Evolutionary conservation across 2,888 invertebrate species (phyloP).

Genomic region (Drosophila seclusa): DNA sequence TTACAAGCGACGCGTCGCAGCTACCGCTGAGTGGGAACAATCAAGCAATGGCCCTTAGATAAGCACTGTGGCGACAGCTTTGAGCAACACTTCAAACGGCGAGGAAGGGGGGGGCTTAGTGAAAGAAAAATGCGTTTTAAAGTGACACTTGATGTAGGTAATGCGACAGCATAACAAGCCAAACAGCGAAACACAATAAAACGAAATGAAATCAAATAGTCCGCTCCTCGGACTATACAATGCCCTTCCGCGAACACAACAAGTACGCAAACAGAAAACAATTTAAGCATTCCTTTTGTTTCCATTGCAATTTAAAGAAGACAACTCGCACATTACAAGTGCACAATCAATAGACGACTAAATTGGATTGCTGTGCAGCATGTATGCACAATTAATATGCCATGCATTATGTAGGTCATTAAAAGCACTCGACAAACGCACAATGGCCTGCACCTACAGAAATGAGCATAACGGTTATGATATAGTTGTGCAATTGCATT

Average conservation of each 20-base stretch:
- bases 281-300: conserved; percentile 3
- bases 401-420: conserved; percentile 20
- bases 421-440: conserved; percentile 17
- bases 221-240: conserved; percentile 12
- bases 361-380: neutral
- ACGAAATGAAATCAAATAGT: conserved; percentile 45
- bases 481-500: neutral
- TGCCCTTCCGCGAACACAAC: conserved; percentile 32
- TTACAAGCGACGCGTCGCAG: conserved; percentile 54
- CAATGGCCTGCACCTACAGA: neutral
- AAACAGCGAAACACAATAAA: conserved; percentile 44
- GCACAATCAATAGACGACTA: neutral
- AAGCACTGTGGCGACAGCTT: conserved; percentile 65
- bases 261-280: neutral
- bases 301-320: neutral
- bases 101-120: conserved; percentile 12
- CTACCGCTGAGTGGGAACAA: conserved; percentile 12
- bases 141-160: conserved; percentile 78
- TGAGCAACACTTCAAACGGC: conserved; percentile 65
- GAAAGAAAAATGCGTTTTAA: conserved; percentile 78
- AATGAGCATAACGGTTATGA: neutral
- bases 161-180: conserved; percentile 75
- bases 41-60: conserved; percentile 49
- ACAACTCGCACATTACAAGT: neutral
- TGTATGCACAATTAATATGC: conserved; percentile 13